These are phyloP conservation scores for Lycaena phlaeas DNA, from an alignment of 2,888 invertebrate species.

Conservation along the genomic window DNA sequence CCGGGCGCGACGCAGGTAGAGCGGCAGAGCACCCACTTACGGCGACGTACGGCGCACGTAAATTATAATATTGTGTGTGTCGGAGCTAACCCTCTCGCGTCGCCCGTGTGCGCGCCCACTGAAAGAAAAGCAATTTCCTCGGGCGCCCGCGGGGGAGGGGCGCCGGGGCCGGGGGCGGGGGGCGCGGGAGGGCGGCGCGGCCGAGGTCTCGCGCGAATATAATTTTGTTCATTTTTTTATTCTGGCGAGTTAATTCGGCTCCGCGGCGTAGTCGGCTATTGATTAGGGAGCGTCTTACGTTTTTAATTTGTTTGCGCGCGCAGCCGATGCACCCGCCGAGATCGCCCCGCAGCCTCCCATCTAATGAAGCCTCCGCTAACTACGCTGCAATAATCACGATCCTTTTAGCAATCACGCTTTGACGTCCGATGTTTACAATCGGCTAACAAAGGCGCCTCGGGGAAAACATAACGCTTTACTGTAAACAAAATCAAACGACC, in stretches of 20 bases:
- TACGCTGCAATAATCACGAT: constrained; percentile 56
- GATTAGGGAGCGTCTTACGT: constrained; percentile 74
- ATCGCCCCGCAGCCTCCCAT: constrained; percentile 32
- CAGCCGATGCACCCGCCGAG: constrained; percentile 68
- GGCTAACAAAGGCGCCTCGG: constrained; percentile 25
- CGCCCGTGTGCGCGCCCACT: constrained; percentile 66
- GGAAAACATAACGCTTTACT: constrained; percentile 30
- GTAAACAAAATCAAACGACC: constrained; percentile 25
- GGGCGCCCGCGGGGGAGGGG: constrained; percentile 41
- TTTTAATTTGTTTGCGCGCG: constrained; percentile 73
- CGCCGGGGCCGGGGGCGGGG: constrained; percentile 43
- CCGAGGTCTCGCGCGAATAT: constrained; percentile 70
- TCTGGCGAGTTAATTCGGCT: constrained; percentile 72
- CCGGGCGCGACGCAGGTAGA: constrained; percentile 65
- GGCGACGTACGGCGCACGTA: constrained; percentile 71
- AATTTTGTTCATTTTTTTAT: constrained; percentile 74
- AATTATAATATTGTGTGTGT: constrained; percentile 73
- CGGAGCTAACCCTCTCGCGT: constrained; percentile 65
- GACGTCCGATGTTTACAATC: constrained; percentile 38
- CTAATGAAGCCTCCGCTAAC: constrained; percentile 65
- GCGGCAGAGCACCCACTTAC: constrained; percentile 71
- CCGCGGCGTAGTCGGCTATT: constrained; percentile 69
- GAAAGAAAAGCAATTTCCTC: constrained; percentile 74
- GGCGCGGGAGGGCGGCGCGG: constrained; percentile 33
- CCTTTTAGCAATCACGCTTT: constrained; percentile 54